Evolutionary conservation across 2,888 invertebrate genomes (phyloP).

Genomic region (Coleophora flavipennella): DNA sequence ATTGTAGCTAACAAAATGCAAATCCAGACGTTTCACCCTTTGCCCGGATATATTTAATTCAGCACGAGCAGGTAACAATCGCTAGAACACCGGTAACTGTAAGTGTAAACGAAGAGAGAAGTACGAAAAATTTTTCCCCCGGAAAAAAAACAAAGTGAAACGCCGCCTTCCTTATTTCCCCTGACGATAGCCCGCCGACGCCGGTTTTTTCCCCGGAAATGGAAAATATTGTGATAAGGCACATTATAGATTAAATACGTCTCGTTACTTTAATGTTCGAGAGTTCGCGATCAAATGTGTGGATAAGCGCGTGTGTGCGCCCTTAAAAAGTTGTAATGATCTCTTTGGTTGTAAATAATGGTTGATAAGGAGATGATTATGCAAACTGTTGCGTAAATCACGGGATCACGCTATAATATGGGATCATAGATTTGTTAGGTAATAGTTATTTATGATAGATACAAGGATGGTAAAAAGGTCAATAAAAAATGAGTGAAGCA

Average conservation of each 20-base stretch:
- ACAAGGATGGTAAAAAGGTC: too few relatives aligned
- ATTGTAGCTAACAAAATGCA: slow-evolving; percentile 63
- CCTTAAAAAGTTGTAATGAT: slow-evolving; percentile 48
- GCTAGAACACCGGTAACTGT: slow-evolving; percentile 61
- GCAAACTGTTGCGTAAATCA: slow-evolving; percentile 32
- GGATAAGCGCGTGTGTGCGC: slow-evolving; percentile 38
- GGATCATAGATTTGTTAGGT: neutral
- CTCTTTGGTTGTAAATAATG: slow-evolving; percentile 40
- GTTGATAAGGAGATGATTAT: slow-evolving; percentile 34
- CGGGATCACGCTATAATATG: slow-evolving; percentile 1
- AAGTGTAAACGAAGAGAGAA: slow-evolving; percentile 69
- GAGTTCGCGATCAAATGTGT: slow-evolving; percentile 47
- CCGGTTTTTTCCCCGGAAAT: slow-evolving; percentile 63
- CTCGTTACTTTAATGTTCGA: slow-evolving; percentile 49
- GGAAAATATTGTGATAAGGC: slow-evolving; percentile 73
- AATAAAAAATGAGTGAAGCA: too few relatives aligned
- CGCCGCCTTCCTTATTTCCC: slow-evolving; percentile 71
- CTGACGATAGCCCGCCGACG: slow-evolving; percentile 56
- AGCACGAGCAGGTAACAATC: slow-evolving; percentile 58
- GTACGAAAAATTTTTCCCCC: slow-evolving; percentile 54
- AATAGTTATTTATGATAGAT: too few relatives aligned
- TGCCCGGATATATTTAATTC: slow-evolving; percentile 66
- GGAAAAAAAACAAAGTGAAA: slow-evolving; percentile 64
- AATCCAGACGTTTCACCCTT: slow-evolving; percentile 67
- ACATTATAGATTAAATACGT: slow-evolving; percentile 71